phyloP scores from a whole-genome alignment of 2,888 invertebrate species.

The Eupithecia dodoneata region DNA sequence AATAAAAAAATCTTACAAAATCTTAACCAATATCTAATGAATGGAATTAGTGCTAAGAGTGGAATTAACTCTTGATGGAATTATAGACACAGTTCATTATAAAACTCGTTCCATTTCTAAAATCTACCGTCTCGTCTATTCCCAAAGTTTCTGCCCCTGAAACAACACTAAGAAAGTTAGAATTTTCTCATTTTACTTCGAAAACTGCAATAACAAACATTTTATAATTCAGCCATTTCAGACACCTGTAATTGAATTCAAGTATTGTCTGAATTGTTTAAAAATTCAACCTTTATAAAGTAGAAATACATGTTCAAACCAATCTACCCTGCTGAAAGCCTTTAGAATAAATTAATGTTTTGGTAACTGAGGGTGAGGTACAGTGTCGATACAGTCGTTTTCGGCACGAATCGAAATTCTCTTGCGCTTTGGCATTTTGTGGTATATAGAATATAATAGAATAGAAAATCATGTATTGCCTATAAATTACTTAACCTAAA shows the following conservation, averaged over 20 bases:
- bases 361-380: background rate
- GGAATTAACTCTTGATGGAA: too few species aligned
- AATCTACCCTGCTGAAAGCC: slow-evolving; percentile 23
- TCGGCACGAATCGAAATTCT: background rate
- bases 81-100: background rate
- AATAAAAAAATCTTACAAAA: too few species aligned
- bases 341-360: slow-evolving; percentile 16
- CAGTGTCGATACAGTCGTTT: background rate
- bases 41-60: too few species aligned
- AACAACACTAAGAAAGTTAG: background rate
- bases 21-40: too few species aligned
- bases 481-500: too few species aligned
- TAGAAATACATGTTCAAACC: slow-evolving; percentile 24
- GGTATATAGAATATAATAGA: too few species aligned
- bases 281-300: slow-evolving; percentile 27
- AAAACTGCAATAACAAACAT: background rate
- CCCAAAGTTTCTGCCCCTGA: background rate
- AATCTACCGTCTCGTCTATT: background rate
- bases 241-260: slow-evolving; percentile 7
- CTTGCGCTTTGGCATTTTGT: too few species aligned
- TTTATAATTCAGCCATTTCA: background rate
- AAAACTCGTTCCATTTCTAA: background rate
- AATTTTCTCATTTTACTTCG: background rate
- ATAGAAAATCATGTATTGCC: too few species aligned
- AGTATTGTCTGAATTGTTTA: slow-evolving; percentile 15